Percentiles rank a stretch among this genome's conserved stretches.
Evolutionary conservation across 1,140 invertebrate species (phyloP).

Genomic region (Hermetia illucens): DNA sequence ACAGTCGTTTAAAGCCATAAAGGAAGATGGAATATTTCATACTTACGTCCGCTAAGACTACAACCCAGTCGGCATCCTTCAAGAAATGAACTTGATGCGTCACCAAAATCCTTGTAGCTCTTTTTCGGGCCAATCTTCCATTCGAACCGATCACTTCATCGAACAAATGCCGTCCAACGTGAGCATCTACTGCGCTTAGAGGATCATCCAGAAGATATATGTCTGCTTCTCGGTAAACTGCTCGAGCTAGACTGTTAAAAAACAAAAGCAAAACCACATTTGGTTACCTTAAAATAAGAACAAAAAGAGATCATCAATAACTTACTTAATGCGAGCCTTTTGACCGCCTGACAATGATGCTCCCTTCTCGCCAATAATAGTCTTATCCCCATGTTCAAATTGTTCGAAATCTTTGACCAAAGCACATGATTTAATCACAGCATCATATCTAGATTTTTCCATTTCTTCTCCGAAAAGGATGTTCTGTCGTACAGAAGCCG

Average conservation of each 20-base stretch:
- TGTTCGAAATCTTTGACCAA: constrained; percentile 56
- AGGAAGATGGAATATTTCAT: no score
- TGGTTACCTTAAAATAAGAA: no score
- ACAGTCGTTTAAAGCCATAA: no score
- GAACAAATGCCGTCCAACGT: constrained; percentile 56
- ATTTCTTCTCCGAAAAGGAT: constrained; percentile 57
- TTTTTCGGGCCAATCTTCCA: constrained; percentile 30
- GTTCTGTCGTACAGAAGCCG: constrained; percentile 51
- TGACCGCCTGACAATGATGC: constrained; percentile 72
- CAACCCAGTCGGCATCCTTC: constrained; percentile 52
- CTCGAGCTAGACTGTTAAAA: constrained; percentile 47
- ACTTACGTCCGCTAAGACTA: constrained; percentile 56
- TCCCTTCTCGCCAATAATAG: constrained; percentile 69
- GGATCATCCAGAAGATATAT: constrained; percentile 76
- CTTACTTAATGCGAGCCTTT: constrained; percentile 66
- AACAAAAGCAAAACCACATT: no score
- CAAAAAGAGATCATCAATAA: no score
- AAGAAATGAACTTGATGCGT: constrained; percentile 75
- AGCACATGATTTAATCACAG: constrained; percentile 45
- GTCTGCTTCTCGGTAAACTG: constrained; percentile 54
- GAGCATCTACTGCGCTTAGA: constrained; percentile 61
- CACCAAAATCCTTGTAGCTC: constrained; percentile 50
- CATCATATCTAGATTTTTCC: constrained; percentile 42
- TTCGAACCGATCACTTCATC: constrained; percentile 42
- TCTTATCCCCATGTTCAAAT: constrained; percentile 60